Evolutionary conservation across 2,113 vertebrate genomes (phyloP).

Genomic region (Tinamus guttatus): DNA sequence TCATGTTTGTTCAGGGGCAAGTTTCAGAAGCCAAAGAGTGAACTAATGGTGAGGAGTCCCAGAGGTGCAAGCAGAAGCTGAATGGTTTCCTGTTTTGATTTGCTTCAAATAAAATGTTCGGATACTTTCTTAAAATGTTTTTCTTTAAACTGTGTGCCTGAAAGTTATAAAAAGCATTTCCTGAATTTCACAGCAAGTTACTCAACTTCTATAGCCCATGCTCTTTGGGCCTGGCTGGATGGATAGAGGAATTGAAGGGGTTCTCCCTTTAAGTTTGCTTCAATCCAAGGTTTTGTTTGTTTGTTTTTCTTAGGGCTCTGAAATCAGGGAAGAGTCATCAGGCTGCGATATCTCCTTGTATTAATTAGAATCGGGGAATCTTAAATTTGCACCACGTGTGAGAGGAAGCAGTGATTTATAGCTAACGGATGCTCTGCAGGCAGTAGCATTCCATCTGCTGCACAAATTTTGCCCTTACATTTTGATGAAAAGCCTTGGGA

Average conservation of each 20-base stretch:
- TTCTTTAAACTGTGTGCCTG: neutral
- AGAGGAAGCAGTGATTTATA: neutral
- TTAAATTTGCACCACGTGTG: neutral
- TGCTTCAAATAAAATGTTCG: neutral
- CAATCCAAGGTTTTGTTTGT: neutral
- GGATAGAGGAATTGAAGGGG: neutral
- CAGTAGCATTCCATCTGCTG: constrained; percentile 33
- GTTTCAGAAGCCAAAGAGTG: constrained; percentile 48
- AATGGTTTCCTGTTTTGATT: constrained; percentile 52
- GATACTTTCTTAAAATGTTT: constrained; percentile 1
- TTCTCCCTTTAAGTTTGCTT: neutral
- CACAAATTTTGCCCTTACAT: neutral
- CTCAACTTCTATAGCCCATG: neutral
- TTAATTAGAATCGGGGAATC: neutral
- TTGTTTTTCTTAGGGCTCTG: neutral
- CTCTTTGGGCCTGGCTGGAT: neutral
- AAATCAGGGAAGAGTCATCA: neutral
- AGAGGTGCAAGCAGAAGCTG: constrained; percentile 15
- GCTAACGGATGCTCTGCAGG: constrained; percentile 41
- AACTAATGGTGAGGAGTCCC: constrained; percentile 37
- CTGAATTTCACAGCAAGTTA: neutral
- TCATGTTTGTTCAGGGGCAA: constrained; percentile 54
- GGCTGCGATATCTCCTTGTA: neutral
- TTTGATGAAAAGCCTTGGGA: neutral
- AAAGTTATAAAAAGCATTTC: constrained; percentile 32